Evolutionary conservation across 2,797 vertebrate genomes (phyloP).

Genomic region (Neostethus bicornis): DNA sequence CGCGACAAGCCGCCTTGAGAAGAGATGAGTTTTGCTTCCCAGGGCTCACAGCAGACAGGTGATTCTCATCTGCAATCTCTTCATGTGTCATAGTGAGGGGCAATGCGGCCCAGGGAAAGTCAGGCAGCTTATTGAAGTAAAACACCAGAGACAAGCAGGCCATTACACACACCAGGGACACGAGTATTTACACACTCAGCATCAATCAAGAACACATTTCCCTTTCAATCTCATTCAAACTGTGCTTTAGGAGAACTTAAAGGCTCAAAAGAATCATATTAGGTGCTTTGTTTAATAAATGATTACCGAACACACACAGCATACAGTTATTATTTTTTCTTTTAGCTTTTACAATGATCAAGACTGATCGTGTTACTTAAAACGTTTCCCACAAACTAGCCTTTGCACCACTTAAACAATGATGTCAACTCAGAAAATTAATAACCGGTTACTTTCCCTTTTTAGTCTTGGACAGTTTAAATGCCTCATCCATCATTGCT

Average conservation of each 20-base stretch:
- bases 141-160: slow-evolving; percentile 40
- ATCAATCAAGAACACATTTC: slow-evolving; percentile 59
- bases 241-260: slow-evolving; percentile 19
- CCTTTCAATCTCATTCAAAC: slow-evolving; percentile 41
- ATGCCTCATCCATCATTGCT: slow-evolving; percentile 4
- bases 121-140: slow-evolving; percentile 48
- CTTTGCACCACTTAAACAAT: not conserved
- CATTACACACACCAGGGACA: slow-evolving; percentile 41
- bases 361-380: slow-evolving; percentile 6
- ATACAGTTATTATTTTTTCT: not conserved
- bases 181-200: slow-evolving; percentile 47
- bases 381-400: not conserved
- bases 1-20: slow-evolving; percentile 56
- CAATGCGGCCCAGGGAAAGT: slow-evolving; percentile 35
- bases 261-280: slow-evolving; percentile 12
- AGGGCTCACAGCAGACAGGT: slow-evolving; percentile 54
- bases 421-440: slow-evolving; percentile 10
- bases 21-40: slow-evolving; percentile 51
- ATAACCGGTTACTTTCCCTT: slow-evolving; percentile 17
- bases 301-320: not conserved
- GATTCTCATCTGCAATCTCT: slow-evolving; percentile 60
- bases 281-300: not conserved
- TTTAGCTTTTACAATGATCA: not conserved
- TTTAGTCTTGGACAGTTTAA: slow-evolving; percentile 8
- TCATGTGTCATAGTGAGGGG: slow-evolving; percentile 51